Evolutionary conservation across 2,888 invertebrate genomes (phyloP).

Genomic region (Flexamia atlantica): DNA sequence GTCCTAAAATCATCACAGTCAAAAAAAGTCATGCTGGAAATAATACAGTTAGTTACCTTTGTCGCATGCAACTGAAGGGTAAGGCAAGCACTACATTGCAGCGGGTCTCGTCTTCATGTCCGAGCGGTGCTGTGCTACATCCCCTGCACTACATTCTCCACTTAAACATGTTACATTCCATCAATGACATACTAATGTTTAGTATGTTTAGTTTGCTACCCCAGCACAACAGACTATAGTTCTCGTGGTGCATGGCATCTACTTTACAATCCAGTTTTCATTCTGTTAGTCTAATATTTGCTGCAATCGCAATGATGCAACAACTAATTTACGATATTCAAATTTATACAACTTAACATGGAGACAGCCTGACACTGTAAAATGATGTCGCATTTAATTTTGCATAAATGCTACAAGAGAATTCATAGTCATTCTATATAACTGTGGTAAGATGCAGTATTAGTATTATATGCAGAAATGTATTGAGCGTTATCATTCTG

Average conservation of each 20-base stretch:
- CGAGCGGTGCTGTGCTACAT: not conserved
- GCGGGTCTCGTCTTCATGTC: not conserved
- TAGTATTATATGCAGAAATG: not conserved
- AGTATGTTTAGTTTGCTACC: not conserved
- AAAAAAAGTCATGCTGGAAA: not conserved
- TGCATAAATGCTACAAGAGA: not conserved
- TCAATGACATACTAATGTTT: not conserved
- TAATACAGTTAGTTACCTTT: not conserved
- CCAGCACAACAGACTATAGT: not conserved
- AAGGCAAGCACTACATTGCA: not conserved
- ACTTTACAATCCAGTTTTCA: not conserved
- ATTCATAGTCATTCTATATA: not conserved
- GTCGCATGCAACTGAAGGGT: not conserved
- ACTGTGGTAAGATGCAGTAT: not conserved
- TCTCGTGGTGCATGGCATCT: constrained; percentile 4
- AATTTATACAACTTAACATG: not conserved
- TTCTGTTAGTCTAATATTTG: not conserved
- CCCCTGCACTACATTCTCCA: not conserved
- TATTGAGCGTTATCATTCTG: too few species aligned
- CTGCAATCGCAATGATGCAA: not conserved
- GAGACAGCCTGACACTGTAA: too few species aligned
- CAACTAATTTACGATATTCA: not conserved
- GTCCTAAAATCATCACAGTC: constrained; percentile 18
- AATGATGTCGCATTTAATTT: not conserved
- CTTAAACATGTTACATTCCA: not conserved